Base-by-base conservation (phyloP, 2,113 vertebrate species). In the Steatornis caripensis region DNA sequence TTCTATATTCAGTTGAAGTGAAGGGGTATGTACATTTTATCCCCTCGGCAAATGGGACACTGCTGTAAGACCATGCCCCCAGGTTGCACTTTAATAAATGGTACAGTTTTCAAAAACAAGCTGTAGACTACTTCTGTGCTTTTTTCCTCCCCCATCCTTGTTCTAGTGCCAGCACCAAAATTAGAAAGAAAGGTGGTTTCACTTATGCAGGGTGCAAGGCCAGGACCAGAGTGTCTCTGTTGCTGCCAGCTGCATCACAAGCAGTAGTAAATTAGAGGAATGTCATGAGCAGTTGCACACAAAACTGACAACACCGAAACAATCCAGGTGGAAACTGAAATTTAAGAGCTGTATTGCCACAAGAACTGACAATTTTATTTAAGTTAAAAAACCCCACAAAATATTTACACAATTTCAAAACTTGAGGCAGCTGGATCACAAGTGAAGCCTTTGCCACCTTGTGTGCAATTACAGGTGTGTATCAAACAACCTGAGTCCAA, bases 31-130 rank as follows among this genome's bases (percentile, higher is more conserved):
- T 80, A 34, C 60, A 4, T 71, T 89, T 64, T 45, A n/a, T 69
- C 32, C 43, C 75, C 85, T 89, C 77, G 77, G 74, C 55, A 76
- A 29, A 64, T 15, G 60, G 60, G 62, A 89, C 75, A 89, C 61
- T 94, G 78, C 94, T 95, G 75, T 91, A 96, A 94, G 90, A 92
- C 77, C 80, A 91, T 81, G 71, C 48, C 82, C 84, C 94, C 94
- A 57, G 89, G 77, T 53, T 97, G 93, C 83, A 97, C 92, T 97
- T 98, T 95, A 97, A 96, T 96, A 95, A 98, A 97, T 77, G 94
- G 93, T 95, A 95, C 90, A 87, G 82, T 90, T 94, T 97, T 88
- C 90, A 91, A 89, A 93, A 93, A 27, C 46, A 5, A 34, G 0
- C 34, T 45, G 43, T 84, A 57, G 36, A 11, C 43, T 82, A 19